Base-by-base conservation (phyloP, 2,888 invertebrate species). In the Amaurobius ferox region DNA sequence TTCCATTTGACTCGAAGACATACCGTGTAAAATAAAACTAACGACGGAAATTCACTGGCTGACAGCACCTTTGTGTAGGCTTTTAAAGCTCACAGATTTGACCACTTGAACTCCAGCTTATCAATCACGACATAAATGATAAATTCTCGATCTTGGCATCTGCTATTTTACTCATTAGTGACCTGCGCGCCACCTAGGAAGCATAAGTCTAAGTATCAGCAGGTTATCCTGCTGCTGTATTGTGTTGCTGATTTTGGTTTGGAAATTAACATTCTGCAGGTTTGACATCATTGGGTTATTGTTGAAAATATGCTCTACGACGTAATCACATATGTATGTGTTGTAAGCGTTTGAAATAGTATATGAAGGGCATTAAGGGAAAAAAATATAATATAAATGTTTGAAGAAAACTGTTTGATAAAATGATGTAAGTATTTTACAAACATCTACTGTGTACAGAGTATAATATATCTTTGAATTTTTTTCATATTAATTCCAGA, bases 161-260 rank as follows among this genome's bases (percentile, higher is more conserved):
- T 79, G 79, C 79, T 44, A 79, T 79, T 79, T 79, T 79, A 66
- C 71, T 79, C 79, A 79, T 79, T 79, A 79, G 79, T 19, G 71
- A 40, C 40, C 48, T 29, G 19, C 30, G 66, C 64, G 79, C 70
- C 78, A 78, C 29, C 64, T 66, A 72, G 78, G 78, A 78, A 78
- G 70, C 16, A 35, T 16, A 62, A 55, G 61, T 40, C 28, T 32
- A 30, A 71, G 64, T 72, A 72, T 30, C 71, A 71, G 66, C 64
- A 48, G 40, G 72, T n/a, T 66, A 68, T 66, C 79, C 7, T 29
- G 6, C 64, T 48, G 72, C 19, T 64, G 72, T 44, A 39, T 79
- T 79, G n/a, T 66, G 35, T 79, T 62, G 44, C 44, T 35, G 39
- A 29, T 72, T 79, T 55, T 55, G 23, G 9, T 35, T 35, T 35